Evolutionary conservation across 2,113 vertebrate genomes (phyloP), one percentile per base, ranked within the genome.

Genomic region (Labrus mixtus): DNA sequence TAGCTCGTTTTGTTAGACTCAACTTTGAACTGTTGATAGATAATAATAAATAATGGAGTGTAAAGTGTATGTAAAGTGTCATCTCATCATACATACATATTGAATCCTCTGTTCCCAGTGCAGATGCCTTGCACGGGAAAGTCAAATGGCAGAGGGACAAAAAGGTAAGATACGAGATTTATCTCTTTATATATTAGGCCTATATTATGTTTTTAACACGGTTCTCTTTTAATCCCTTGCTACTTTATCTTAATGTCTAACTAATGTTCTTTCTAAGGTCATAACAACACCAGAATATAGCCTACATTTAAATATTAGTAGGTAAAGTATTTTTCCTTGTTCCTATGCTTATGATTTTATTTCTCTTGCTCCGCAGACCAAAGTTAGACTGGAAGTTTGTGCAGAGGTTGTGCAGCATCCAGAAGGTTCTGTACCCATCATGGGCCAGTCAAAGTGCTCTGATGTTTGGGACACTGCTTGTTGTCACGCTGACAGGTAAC

Each of bases 381-480:
- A 95, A 87, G 60, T 83, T 99, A 69, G 97, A 97, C 85, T 88
- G 95, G 87, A 92, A 76, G 29, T 97, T 97, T 84, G 68, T 97
- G 22, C 93, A 93, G 88, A 94, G 97, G 56, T 96, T 99, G 81
- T 84, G 94, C 79, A 84, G 90, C 51, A 96, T 99, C 79, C 95
- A 95, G 90, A 90, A 88, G n/a, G 90, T 98, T 41, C 94, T 99
- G n/a, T 98, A 98, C 83, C 96, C 97, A 6, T 87, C 88, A 17
- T 97, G 95, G 94, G 93, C 88, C 55, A 96, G 95, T 10, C 94
- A 92, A 48, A 96, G 91, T 78, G 91, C 85, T 2, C 91, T 98
- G 57, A 98, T 99, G 97, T 97, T 98, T 86, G 91, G 94, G 61
- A 99, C 96, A 0, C 93, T 99, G 79, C 93, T 99, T 0, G 73